Percentiles rank a stretch among this genome's conserved stretches.
Evolutionary conservation across 2,888 invertebrate genomes (phyloP).

Genomic region (Pollenia angustigena): DNA sequence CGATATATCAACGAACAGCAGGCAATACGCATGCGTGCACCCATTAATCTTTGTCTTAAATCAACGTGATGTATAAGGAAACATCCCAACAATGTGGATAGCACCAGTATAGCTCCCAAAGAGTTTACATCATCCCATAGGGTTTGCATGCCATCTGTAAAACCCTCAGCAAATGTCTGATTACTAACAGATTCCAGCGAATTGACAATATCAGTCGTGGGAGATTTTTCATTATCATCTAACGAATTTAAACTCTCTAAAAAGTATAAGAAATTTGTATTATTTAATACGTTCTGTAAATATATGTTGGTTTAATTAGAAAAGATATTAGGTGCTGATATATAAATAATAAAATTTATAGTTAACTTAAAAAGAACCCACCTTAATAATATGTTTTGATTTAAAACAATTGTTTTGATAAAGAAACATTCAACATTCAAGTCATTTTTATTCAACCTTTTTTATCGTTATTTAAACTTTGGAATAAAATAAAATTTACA

Average conservation of each 20-base stretch:
- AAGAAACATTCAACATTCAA: no score
- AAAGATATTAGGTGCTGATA: no score
- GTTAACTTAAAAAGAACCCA: no score
- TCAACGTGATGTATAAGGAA: slow-evolving; percentile 84
- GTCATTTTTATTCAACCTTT: no score
- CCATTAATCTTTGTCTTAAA: slow-evolving; percentile 84
- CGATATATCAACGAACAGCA: slow-evolving; percentile 88
- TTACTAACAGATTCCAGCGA: slow-evolving; percentile 34
- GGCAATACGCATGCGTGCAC: slow-evolving; percentile 88
- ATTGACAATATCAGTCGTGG: slow-evolving; percentile 18
- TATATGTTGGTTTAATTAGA: no score
- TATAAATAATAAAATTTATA: no score
- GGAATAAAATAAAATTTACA: no score
- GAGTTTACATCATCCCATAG: slow-evolving; percentile 82
- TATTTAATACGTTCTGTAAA: not conserved
- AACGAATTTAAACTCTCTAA: slow-evolving; percentile 68
- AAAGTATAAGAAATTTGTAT: slow-evolving; percentile 2
- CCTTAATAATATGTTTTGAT: no score
- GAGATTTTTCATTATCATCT: slow-evolving; percentile 52
- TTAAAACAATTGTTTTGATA: no score
- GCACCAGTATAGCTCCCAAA: slow-evolving; percentile 81
- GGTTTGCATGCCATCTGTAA: slow-evolving; percentile 69
- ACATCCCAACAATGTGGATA: slow-evolving; percentile 80
- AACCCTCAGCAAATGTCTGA: slow-evolving; percentile 43
- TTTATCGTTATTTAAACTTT: no score